Conservation (phyloP, 2,797 vertebrate species). For the Acanthurus lineatus region DNA sequence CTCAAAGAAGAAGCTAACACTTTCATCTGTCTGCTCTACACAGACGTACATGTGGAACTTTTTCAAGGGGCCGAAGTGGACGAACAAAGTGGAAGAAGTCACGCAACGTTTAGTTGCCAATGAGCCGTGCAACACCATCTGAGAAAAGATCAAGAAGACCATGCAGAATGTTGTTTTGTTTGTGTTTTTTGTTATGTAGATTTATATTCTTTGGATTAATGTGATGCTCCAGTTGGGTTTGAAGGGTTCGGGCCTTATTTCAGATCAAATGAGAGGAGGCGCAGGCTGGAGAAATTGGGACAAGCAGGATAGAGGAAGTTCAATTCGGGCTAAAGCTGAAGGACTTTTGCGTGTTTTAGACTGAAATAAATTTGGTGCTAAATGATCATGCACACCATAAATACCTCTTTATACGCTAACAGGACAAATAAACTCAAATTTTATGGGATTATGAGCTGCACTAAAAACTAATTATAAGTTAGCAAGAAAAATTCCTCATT, state of each 20-base stretch:
- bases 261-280: background rate
- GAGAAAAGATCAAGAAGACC: slow-evolving; percentile 26
- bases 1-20: slow-evolving; percentile 42
- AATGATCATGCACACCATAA: slow-evolving; percentile 16
- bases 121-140: slow-evolving; percentile 53
- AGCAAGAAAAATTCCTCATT: slow-evolving; percentile 42
- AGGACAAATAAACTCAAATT: slow-evolving; percentile 34
- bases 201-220: slow-evolving; percentile 13
- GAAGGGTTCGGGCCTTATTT: slow-evolving; percentile 5
- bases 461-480: slow-evolving; percentile 57
- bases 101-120: slow-evolving; percentile 74
- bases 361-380: background rate
- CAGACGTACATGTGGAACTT: slow-evolving; percentile 57
- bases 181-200: background rate
- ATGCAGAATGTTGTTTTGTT: background rate
- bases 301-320: background rate
- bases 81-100: slow-evolving; percentile 65
- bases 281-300: slow-evolving; percentile 16
- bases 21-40: slow-evolving; percentile 50
- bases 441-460: slow-evolving; percentile 34
- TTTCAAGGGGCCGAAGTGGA: slow-evolving; percentile 46
- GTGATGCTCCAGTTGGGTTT: background rate
- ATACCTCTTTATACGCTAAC: slow-evolving; percentile 16
- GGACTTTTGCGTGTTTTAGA: background rate
- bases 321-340: background rate